Evolutionary conservation across 2,797 vertebrate genomes (phyloP), one percentile per base, ranked within the genome.

Genomic region (Cossypha niveicapilla): DNA sequence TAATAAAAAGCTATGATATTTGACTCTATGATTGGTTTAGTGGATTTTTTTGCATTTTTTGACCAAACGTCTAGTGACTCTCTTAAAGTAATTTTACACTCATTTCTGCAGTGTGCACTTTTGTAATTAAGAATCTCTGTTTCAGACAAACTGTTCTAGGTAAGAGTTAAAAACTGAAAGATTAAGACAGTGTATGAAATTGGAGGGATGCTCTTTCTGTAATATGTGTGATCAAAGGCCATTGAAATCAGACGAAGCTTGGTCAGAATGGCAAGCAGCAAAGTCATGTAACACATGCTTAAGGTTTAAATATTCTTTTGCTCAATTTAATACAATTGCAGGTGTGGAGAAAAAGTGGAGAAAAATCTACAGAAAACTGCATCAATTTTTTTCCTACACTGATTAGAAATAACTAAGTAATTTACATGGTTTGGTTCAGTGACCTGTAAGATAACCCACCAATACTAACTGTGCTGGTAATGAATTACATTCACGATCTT

Each of bases 401-500:
- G 34, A 92, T 77, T 50, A 86, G 42, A 94, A 90, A 93, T 48
- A 73, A 21, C 4, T 67, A 73, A 73, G 66, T 34, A 30, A 88
- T 83, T 82, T 78, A 73, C 48, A 88, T 30, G n/a, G 68, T 81
- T 93, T 92, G 47, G 67, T 93, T 93, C 95, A 92, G n/a, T 87
- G 77, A 87, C 71, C 75, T 89, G 48, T 54, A 86, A 88, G 66
- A 72, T 65, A 94, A 86, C 35, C 76, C 61, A 93, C 79, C 93
- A 86, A 86, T 77, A 91, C 39, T 70, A 93, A 93, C 72, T 70
- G 73, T 6, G 11, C 23, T 77, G 44, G 42, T 68, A 94, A 94
- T 51, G 18, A 96, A 35, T 66, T 62, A 81, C 54, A 87, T 84
- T 81, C 90, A 86, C 45, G 54, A 48, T 57, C 45, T 87, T 95